Evolutionary conservation across 2,797 vertebrate genomes (phyloP).

Genomic region (Chaenodraco wilsoni): DNA sequence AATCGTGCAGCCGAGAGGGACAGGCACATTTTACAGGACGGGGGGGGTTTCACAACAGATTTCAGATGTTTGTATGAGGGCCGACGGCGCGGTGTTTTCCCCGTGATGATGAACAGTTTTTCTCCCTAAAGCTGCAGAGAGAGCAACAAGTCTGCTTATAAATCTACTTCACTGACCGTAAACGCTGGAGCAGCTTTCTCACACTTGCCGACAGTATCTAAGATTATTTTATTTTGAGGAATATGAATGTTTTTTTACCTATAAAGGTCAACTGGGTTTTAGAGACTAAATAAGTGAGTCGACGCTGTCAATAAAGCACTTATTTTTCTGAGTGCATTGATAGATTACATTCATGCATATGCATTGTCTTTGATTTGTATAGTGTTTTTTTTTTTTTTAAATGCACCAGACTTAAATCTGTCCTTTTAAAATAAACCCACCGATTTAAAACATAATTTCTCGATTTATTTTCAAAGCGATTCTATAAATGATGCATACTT

Average conservation of each 20-base stretch:
- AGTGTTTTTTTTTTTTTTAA: no score
- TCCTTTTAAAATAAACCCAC: conserved; percentile 10
- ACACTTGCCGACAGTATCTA: conserved; percentile 6
- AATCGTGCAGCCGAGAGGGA: conserved; percentile 25
- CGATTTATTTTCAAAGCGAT: not conserved
- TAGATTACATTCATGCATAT: not conserved
- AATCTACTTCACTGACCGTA: conserved; percentile 29
- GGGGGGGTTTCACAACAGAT: conserved; percentile 32
- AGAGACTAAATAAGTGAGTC: conserved; percentile 29
- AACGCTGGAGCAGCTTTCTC: conserved; percentile 9
- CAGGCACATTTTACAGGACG: conserved; percentile 22
- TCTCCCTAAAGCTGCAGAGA: conserved; percentile 22
- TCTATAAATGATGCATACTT: not conserved
- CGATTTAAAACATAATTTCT: not conserved
- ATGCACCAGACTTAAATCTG: not conserved
- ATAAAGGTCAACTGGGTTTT: conserved; percentile 36
- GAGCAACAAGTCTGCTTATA: conserved; percentile 30
- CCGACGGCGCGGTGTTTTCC: conserved; percentile 20
- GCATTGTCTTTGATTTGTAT: no score
- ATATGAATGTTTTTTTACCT: conserved; percentile 28
- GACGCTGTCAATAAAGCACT: conserved; percentile 19
- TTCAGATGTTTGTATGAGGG: conserved; percentile 42
- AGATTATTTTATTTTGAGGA: conserved; percentile 11
- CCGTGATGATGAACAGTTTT: conserved; percentile 19
- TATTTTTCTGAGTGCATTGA: not conserved